These are phyloP conservation scores for Drosophila demipolita DNA, from an alignment of 2,888 invertebrate species.

Conservation along the genomic window DNA sequence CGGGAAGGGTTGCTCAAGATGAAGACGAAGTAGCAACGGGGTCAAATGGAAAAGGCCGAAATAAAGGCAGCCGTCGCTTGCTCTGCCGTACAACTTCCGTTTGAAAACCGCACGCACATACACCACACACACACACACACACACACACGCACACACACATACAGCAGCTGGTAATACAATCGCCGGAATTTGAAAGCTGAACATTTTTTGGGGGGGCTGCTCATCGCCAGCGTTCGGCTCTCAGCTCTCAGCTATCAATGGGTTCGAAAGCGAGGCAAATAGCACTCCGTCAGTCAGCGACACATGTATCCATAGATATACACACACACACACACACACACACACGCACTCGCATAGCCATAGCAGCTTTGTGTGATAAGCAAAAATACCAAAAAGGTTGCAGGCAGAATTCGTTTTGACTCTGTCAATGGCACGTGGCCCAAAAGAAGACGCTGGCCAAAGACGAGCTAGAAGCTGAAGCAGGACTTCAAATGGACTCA, in stretches of 20 bases:
- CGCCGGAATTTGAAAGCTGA: constrained; percentile 57
- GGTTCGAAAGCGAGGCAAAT: constrained; percentile 57
- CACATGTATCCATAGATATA: constrained; percentile 30
- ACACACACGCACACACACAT: constrained; percentile 8
- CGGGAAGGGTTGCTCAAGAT: constrained; percentile 26
- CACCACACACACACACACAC: constrained; percentile 30
- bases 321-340: constrained; percentile 33
- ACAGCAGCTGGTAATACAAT: constrained; percentile 49
- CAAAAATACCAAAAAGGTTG: constrained; percentile 61
- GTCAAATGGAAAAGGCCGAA: constrained; percentile 77
- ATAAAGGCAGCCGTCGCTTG: constrained; percentile 30
- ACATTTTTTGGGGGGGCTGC: constrained; percentile 41
- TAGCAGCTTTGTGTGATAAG: constrained; percentile 56
- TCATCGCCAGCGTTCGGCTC: constrained; percentile 37
- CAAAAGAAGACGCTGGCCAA: constrained; percentile 52
- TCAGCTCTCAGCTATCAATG: constrained; percentile 68
- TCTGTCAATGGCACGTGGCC: constrained; percentile 59
- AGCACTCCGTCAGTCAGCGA: constrained; percentile 39
- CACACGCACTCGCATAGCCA: neutral
- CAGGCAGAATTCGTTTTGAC: constrained; percentile 43
- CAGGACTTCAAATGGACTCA: constrained; percentile 62
- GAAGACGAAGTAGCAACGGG: constrained; percentile 69
- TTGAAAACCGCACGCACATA: constrained; percentile 75
- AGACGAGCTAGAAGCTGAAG: constrained; percentile 25
- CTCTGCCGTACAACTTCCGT: constrained; percentile 67